Conservation (phyloP, 2,888 invertebrate species). For the Microctonus aethiopoides region DNA sequence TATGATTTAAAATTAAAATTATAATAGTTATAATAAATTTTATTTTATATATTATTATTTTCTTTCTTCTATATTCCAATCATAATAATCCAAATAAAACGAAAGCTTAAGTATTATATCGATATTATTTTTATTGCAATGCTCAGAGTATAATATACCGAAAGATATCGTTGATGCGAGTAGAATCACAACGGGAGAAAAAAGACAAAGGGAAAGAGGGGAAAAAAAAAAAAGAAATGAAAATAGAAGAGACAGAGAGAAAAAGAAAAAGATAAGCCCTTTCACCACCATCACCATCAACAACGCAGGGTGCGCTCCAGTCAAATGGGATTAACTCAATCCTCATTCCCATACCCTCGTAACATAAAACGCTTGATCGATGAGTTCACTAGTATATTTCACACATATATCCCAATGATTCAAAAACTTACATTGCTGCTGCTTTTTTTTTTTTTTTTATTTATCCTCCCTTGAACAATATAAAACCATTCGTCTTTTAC, state of each 20-base stretch:
- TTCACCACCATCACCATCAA: conserved; percentile 27
- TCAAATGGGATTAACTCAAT: conserved; percentile 50
- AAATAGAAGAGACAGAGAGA: conserved; percentile 24
- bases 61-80: background rate
- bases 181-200: background rate
- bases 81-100: background rate
- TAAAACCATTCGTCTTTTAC: background rate
- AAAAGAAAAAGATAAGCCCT: conserved; percentile 44
- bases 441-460: background rate
- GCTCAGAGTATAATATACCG: background rate
- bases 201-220: background rate
- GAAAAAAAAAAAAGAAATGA: background rate
- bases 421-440: background rate
- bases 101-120: background rate
- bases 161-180: background rate
- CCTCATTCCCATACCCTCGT: conserved; percentile 26
- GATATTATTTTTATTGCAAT: background rate
- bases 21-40: background rate
- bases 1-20: background rate
- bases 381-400: conserved; percentile 40
- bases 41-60: too few relatives aligned
- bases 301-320: conserved; percentile 30
- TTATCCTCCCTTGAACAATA: background rate
- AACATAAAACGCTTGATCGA: conserved; percentile 46
- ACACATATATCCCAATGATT: conserved; percentile 13